These are phyloP conservation scores for Xerus inauris DNA, from an alignment of 2,113 vertebrate species.

Conservation along the genomic window DNA sequence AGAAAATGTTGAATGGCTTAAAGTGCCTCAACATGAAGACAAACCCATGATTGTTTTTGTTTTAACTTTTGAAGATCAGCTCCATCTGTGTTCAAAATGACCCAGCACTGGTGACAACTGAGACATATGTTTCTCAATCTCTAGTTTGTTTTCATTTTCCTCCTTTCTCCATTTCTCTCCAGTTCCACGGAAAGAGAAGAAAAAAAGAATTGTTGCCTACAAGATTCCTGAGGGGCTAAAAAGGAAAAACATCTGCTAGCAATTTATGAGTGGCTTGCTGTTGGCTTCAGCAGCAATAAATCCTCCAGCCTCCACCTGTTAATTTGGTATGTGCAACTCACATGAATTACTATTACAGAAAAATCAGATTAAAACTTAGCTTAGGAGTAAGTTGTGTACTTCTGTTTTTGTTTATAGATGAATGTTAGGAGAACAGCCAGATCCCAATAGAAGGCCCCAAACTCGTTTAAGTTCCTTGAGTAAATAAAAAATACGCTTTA, in stretches of 20 bases:
- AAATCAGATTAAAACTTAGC: slow-evolving; percentile 46
- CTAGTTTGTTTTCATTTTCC: slow-evolving; percentile 69
- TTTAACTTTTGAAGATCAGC: slow-evolving; percentile 52
- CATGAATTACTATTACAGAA: slow-evolving; percentile 70
- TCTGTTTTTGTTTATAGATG: neutral
- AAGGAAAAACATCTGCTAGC: slow-evolving; percentile 81
- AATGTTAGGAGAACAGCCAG: neutral
- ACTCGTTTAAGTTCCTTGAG: neutral
- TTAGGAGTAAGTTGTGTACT: neutral
- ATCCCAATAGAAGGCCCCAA: neutral
- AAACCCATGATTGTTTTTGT: neutral
- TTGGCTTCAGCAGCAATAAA: slow-evolving; percentile 79
- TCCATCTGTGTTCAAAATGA: slow-evolving; percentile 51
- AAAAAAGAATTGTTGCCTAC: slow-evolving; percentile 64
- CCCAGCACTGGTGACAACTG: slow-evolving; percentile 14
- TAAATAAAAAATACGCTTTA: neutral
- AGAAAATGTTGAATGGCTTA: neutral
- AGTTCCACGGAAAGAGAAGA: slow-evolving; percentile 39
- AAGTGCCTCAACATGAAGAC: neutral
- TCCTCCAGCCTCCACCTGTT: slow-evolving; percentile 75
- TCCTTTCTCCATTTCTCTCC: slow-evolving; percentile 42
- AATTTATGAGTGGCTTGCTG: slow-evolving; percentile 77
- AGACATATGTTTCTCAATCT: slow-evolving; percentile 68
- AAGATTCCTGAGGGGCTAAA: slow-evolving; percentile 78
- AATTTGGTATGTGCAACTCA: neutral